phyloP scores from a whole-genome alignment of 2,797 vertebrate genomes.

The Paratrypauchen microcephalus region DNA sequence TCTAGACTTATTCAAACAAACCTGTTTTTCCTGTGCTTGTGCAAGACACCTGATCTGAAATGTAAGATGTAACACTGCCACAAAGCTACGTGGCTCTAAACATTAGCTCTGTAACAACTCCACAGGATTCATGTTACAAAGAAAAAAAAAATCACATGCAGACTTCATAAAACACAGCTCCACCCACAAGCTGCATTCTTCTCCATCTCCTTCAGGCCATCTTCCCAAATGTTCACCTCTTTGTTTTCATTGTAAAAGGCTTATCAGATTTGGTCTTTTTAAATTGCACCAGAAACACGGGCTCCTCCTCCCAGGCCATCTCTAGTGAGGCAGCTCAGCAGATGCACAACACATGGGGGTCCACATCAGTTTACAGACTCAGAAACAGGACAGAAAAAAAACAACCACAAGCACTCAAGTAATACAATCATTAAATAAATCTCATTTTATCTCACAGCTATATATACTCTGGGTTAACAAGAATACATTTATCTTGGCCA shows the following conservation, averaged over 20 bases:
- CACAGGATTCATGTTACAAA: conserved; percentile 51
- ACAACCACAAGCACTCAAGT: neutral
- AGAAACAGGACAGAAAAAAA: conserved; percentile 25
- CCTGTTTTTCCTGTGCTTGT: conserved; percentile 18
- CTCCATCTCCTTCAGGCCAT: conserved; percentile 42
- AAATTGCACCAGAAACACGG: conserved; percentile 39
- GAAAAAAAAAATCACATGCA: conserved; percentile 25
- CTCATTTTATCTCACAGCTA: neutral
- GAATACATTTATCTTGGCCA: conserved; percentile 14
- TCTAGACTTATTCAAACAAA: conserved; percentile 21
- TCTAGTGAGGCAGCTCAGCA: conserved; percentile 1
- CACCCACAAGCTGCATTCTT: conserved; percentile 59
- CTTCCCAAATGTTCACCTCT: conserved; percentile 46
- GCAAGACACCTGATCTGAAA: conserved; percentile 46
- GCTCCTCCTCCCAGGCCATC: conserved; percentile 31
- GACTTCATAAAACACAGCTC: conserved; percentile 39
- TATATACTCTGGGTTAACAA: neutral
- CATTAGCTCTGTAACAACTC: conserved; percentile 44
- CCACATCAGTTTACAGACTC: conserved; percentile 17
- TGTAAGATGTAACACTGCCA: conserved; percentile 39
- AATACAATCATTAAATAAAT: neutral
- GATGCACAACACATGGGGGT: conserved; percentile 10
- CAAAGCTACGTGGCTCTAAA: conserved; percentile 29
- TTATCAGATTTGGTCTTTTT: conserved; percentile 59
- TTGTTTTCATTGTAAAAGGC: conserved; percentile 61